A percentile compares a stretch with the other conserved stretches of the same genome.
phyloP scores from a whole-genome alignment of 2,113 vertebrate genomes.

The Leptodactylus fuscus region DNA sequence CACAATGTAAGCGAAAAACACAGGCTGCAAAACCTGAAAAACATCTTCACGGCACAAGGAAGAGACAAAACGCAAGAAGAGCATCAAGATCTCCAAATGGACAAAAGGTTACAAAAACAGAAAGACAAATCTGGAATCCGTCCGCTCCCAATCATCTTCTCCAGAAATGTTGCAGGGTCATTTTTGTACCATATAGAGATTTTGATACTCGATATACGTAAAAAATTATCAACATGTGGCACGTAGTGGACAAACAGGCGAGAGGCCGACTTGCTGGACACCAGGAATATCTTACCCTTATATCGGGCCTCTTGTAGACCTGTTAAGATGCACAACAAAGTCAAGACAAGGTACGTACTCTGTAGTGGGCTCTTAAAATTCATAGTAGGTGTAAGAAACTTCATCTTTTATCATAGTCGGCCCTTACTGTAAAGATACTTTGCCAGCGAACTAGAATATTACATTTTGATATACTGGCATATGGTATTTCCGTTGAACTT shows the following conservation, averaged over 20 bases:
- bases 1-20: background rate
- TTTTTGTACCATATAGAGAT: constrained; percentile 9
- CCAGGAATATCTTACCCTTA: constrained; percentile 82
- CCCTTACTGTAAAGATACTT: too few species aligned
- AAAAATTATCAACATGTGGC: constrained; percentile 68
- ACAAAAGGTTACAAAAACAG: background rate
- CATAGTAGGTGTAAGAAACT: too few species aligned
- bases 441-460: too few species aligned
- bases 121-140: background rate
- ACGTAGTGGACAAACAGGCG: constrained; percentile 74
- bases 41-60: background rate
- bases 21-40: background rate
- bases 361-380: too few species aligned
- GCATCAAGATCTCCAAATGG: constrained; percentile 38
- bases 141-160: background rate
- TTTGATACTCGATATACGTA: constrained; percentile 44
- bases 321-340: constrained; percentile 84
- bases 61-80: background rate
- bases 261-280: constrained; percentile 71
- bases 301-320: constrained; percentile 83
- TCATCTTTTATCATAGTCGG: too few species aligned
- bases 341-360: constrained; percentile 38
- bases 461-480: too few species aligned
- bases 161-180: background rate
- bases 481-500: too few species aligned